Conservation (phyloP, 2,888 invertebrate genomes). For the Tinea pellionella region DNA sequence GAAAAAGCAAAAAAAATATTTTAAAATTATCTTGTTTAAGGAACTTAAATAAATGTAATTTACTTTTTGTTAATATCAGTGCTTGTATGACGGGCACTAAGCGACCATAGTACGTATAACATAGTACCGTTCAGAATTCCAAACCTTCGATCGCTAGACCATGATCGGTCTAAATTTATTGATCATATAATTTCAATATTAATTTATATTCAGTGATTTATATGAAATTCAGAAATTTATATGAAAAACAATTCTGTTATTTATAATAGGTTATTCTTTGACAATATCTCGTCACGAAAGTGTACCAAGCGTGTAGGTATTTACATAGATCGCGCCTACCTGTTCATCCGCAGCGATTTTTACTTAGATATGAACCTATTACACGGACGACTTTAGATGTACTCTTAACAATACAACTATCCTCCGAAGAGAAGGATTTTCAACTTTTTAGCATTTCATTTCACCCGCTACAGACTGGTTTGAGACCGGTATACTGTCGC, state of each 20-base stretch:
- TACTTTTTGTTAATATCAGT: too few relatives aligned
- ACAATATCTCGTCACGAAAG: conserved; percentile 11
- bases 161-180: too few relatives aligned
- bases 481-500: conserved; percentile 17
- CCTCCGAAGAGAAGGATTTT: background rate
- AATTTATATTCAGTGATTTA: too few relatives aligned
- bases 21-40: too few relatives aligned
- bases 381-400: conserved; percentile 47
- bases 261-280: conserved; percentile 1
- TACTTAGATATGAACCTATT: conserved; percentile 26
- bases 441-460: conserved; percentile 27
- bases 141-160: too few relatives aligned
- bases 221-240: too few relatives aligned
- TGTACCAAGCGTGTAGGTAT: conserved; percentile 47
- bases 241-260: background rate
- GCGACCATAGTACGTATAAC: too few relatives aligned
- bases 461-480: conserved; percentile 40
- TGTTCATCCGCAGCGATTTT: conserved; percentile 42
- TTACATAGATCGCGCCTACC: conserved; percentile 59
- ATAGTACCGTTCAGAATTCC: too few relatives aligned
- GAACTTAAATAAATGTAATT: too few relatives aligned
- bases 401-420: background rate
- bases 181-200: too few relatives aligned
- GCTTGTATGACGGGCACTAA: too few relatives aligned
- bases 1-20: too few relatives aligned